Percentiles rank a stretch among this genome's conserved stretches.
phyloP scores from a whole-genome alignment of 2,888 invertebrate species.

The Drosophila formosana region DNA sequence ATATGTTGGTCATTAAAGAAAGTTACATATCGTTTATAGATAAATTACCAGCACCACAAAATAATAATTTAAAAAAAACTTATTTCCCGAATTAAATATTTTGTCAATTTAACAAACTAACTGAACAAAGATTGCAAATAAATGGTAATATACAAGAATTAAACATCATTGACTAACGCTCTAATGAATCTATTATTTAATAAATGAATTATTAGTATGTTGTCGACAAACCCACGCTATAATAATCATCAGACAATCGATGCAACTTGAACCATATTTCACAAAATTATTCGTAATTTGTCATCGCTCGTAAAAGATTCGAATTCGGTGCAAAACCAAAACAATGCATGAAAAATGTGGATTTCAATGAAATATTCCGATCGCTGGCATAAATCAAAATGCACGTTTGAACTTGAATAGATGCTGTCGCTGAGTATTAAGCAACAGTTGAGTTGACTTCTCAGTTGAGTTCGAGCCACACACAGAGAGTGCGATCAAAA shows the following conservation, averaged over 20 bases:
- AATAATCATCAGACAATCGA: not conserved
- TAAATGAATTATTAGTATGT: no score
- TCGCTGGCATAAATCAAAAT: conserved; percentile 24
- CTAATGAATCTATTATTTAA: no score
- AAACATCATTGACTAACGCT: no score
- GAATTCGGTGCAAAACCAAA: not conserved
- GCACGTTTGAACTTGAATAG: conserved; percentile 35
- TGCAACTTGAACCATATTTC: not conserved
- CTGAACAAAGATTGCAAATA: no score
- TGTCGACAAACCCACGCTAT: no score
- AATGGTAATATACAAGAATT: no score
- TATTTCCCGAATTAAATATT: no score
- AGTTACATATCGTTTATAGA: no score
- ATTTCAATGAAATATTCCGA: conserved; percentile 19
- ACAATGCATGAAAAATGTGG: conserved; percentile 7
- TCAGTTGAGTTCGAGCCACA: conserved; percentile 16
- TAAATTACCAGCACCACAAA: no score
- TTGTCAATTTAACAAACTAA: no score
- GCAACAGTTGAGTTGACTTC: conserved; percentile 6
- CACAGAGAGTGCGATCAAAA: conserved; percentile 39
- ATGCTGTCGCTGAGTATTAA: conserved; percentile 10
- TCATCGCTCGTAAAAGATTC: not conserved
- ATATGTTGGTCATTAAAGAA: no score
- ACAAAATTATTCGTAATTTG: not conserved
- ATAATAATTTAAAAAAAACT: no score